Conservation (phyloP, 2,797 vertebrate species). For the Pseudochirops corinnae region DNA sequence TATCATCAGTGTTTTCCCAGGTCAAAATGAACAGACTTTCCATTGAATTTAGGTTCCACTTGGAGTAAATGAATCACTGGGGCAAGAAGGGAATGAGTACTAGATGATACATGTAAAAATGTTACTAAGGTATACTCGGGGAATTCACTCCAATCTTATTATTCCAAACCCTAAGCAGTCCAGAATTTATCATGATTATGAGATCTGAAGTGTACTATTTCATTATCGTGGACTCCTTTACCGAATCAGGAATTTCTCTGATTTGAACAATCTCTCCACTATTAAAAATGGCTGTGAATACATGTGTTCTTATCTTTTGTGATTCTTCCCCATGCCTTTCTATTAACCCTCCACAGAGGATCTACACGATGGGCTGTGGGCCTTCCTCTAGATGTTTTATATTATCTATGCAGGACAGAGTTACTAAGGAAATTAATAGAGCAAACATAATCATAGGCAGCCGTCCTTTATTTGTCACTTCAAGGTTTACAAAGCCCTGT, state of each 20-base stretch:
- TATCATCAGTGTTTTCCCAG: slow-evolving; percentile 65
- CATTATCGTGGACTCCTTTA: neutral
- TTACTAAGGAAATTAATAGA: neutral
- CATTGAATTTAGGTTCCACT: slow-evolving; percentile 69
- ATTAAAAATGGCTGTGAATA: neutral
- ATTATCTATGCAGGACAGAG: neutral
- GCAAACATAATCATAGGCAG: neutral
- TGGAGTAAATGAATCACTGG: slow-evolving; percentile 61
- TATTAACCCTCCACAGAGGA: neutral
- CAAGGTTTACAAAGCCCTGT: neutral
- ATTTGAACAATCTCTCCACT: too few relatives aligned
- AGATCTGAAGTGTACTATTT: slow-evolving; percentile 57
- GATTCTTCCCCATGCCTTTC: neutral
- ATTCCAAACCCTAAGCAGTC: slow-evolving; percentile 57
- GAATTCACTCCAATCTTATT: slow-evolving; percentile 50
- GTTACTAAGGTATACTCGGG: slow-evolving; percentile 45
- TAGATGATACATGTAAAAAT: slow-evolving; percentile 54
- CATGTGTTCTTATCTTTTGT: neutral
- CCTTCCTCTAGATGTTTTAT: neutral
- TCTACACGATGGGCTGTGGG: neutral
- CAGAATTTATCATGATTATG: slow-evolving; percentile 52
- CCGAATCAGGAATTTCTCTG: neutral
- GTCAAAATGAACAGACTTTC: slow-evolving; percentile 78
- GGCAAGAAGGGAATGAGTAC: slow-evolving; percentile 37
- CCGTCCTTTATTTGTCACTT: neutral